Percentiles rank a stretch among this genome's conserved stretches.
phyloP scores from a whole-genome alignment of 2,797 vertebrate genomes.

The Valencia hispanica region DNA sequence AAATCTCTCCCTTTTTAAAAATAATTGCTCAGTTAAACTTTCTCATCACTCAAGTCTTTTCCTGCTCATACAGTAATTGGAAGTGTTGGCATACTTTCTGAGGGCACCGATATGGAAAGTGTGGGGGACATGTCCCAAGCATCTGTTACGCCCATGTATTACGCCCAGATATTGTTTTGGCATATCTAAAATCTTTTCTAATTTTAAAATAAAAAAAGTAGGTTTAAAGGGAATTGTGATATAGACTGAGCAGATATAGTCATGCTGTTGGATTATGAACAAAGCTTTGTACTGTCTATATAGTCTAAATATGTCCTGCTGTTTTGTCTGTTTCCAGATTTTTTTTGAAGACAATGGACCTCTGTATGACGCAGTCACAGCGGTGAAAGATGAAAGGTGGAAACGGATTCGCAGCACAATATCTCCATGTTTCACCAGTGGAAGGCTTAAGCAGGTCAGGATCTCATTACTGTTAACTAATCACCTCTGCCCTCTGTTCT shows the following conservation, averaged over 20 bases:
- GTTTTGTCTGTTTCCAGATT: slow-evolving; percentile 45
- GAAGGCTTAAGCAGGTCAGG: slow-evolving; percentile 83
- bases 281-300: neutral
- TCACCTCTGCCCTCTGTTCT: neutral
- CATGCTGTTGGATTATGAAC: neutral
- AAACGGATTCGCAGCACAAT: slow-evolving; percentile 81
- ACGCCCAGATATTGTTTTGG: too few relatives aligned
- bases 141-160: too few relatives aligned
- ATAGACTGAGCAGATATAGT: neutral
- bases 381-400: slow-evolving; percentile 81
- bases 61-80: too few relatives aligned
- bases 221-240: neutral
- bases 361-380: slow-evolving; percentile 53
- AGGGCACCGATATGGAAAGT: too few relatives aligned
- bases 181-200: too few relatives aligned
- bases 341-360: slow-evolving; percentile 22
- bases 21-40: too few relatives aligned
- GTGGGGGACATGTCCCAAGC: too few relatives aligned
- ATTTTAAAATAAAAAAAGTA: too few relatives aligned
- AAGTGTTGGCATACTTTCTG: too few relatives aligned
- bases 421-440: slow-evolving; percentile 84
- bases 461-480: neutral
- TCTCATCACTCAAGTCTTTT: too few relatives aligned
- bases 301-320: neutral
- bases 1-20: too few relatives aligned